A percentile compares a stretch with the other conserved stretches of the same genome.
Evolutionary conservation across 2,113 vertebrate genomes (phyloP).

Genomic region (Hippotragus niger): DNA sequence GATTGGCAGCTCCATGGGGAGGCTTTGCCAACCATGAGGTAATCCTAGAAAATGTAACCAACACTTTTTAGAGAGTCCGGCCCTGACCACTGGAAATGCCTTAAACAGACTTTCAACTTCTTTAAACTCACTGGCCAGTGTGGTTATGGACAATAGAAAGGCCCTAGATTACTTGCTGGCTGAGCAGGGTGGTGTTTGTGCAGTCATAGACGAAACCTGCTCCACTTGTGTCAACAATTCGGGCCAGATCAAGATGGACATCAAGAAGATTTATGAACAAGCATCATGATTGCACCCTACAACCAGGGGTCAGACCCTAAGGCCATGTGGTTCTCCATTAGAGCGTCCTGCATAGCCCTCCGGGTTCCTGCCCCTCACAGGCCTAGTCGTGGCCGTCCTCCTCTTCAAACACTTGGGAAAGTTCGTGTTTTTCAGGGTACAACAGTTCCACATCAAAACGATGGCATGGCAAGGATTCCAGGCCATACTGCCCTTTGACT

Average conservation of each 20-base stretch:
- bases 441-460: neutral
- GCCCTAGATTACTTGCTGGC: neutral
- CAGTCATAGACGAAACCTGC: neutral
- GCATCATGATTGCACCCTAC: neutral
- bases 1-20: neutral
- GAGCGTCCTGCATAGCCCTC: neutral
- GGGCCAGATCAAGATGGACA: neutral
- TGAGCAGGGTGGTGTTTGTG: neutral
- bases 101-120: neutral
- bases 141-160: neutral
- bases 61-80: neutral
- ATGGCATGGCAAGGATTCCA: neutral
- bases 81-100: neutral
- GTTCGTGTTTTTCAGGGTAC: neutral
- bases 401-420: neutral
- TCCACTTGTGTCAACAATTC: neutral
- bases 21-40: neutral
- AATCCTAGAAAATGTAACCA: neutral
- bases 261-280: neutral
- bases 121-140: neutral
- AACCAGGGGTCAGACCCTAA: neutral
- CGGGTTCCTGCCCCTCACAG: neutral
- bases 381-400: neutral
- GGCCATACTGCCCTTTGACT: neutral
- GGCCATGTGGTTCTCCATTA: neutral